Conservation (phyloP, 2,113 vertebrate species). For the Eleginops maclovinus region DNA sequence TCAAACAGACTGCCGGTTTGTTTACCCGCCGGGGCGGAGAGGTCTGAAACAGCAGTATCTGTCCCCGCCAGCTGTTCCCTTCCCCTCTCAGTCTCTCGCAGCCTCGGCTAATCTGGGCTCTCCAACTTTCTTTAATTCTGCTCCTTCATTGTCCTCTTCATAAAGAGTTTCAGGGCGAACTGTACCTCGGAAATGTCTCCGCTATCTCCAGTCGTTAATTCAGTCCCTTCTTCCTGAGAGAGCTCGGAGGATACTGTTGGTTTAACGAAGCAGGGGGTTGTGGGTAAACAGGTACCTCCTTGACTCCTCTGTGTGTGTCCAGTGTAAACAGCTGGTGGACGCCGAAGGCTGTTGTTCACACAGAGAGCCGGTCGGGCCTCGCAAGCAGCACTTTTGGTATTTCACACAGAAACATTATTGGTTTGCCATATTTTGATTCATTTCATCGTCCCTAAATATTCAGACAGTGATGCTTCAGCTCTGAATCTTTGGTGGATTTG, state of each 20-base stretch:
- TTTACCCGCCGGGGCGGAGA: slow-evolving; percentile 75
- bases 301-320: slow-evolving; percentile 48
- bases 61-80: slow-evolving; percentile 76
- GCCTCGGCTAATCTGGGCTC: slow-evolving; percentile 70
- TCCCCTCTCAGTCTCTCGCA: slow-evolving; percentile 40
- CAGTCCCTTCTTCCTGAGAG: slow-evolving; percentile 12
- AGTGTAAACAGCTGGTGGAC: slow-evolving; percentile 43
- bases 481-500: not conserved
- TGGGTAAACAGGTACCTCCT: slow-evolving; percentile 47
- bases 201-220: slow-evolving; percentile 52
- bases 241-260: slow-evolving; percentile 41
- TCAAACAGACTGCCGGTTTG: slow-evolving; percentile 76
- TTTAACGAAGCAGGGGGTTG: slow-evolving; percentile 22
- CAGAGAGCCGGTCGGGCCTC: not conserved
- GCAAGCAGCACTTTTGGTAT: not conserved
- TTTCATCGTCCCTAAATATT: not conserved
- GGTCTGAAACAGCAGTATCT: slow-evolving; percentile 82
- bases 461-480: not conserved
- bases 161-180: slow-evolving; percentile 68
- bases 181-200: slow-evolving; percentile 51
- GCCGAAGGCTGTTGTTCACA: not conserved
- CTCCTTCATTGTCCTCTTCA: slow-evolving; percentile 72
- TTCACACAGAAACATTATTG: not conserved
- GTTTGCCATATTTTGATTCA: not conserved
- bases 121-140: slow-evolving; percentile 72